phyloP scores from a whole-genome alignment of 2,888 invertebrate species.

The Sarcophaga carnaria region DNA sequence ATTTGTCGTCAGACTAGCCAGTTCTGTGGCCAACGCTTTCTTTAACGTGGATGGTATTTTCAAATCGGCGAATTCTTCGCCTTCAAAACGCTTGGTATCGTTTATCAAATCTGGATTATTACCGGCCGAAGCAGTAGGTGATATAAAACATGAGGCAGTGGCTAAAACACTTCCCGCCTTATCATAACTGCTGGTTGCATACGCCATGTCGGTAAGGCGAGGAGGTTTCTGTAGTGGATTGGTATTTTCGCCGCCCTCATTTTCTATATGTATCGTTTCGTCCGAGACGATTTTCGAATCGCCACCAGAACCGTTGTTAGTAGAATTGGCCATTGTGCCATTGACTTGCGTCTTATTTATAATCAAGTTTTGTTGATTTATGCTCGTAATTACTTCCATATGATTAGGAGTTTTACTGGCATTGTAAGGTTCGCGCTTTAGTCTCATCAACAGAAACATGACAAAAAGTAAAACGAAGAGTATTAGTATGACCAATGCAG shows the following conservation, averaged over 20 bases:
- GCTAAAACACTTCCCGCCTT: constrained; percentile 86
- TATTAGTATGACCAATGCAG: constrained; percentile 90
- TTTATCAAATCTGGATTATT: constrained; percentile 94
- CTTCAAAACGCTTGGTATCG: constrained; percentile 88
- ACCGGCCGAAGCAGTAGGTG: constrained; percentile 88
- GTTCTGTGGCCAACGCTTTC: constrained; percentile 83
- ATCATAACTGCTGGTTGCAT: constrained; percentile 87
- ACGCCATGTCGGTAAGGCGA: constrained; percentile 86
- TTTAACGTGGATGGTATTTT: constrained; percentile 79
- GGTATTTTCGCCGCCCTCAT: constrained; percentile 67
- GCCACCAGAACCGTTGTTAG: constrained; percentile 78
- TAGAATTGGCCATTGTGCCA: constrained; percentile 69
- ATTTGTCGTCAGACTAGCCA: constrained; percentile 82
- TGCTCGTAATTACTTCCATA: constrained; percentile 87
- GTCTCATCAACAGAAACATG: constrained; percentile 88
- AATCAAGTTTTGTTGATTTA: constrained; percentile 83
- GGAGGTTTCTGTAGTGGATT: constrained; percentile 90
- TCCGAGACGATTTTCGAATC: constrained; percentile 71
- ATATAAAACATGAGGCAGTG: constrained; percentile 87
- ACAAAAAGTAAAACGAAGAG: constrained; percentile 88
- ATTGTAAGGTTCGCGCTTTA: constrained; percentile 88
- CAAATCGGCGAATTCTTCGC: constrained; percentile 82
- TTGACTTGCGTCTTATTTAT: constrained; percentile 82
- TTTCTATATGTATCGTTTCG: constrained; percentile 64
- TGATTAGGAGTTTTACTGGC: constrained; percentile 90